phyloP scores from a whole-genome alignment of 2,888 invertebrate genomes.

The Herminia tarsipennalis region DNA sequence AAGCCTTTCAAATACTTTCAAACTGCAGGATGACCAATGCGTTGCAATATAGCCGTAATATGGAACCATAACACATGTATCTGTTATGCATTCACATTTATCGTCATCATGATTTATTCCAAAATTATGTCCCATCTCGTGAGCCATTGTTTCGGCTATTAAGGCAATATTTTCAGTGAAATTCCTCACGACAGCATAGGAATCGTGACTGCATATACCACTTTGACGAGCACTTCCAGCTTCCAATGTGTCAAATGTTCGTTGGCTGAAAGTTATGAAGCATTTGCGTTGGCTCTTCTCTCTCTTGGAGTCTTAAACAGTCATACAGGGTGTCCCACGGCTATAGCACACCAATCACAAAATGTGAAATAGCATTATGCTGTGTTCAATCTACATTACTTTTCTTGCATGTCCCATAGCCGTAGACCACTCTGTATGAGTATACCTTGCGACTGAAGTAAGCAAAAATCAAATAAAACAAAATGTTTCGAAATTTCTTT shows the following conservation, averaged over 20 bases:
- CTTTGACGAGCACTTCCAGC: conserved; percentile 98
- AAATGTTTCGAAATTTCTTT: background rate
- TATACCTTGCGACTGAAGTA: conserved; percentile 92
- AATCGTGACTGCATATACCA: conserved; percentile 98
- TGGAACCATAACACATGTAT: conserved; percentile 98
- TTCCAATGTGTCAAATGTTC: too few species aligned
- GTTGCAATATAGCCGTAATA: conserved; percentile 92
- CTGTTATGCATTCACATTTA: conserved; percentile 94
- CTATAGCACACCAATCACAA: too few species aligned
- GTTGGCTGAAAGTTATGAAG: too few species aligned
- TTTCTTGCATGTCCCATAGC: too few species aligned
- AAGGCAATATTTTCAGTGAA: conserved; percentile 94
- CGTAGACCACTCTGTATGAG: conserved; percentile 96
- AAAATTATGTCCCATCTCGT: conserved; percentile 99
- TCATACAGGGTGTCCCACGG: too few species aligned
- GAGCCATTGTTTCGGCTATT: conserved; percentile 98
- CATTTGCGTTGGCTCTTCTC: too few species aligned
- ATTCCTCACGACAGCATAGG: conserved; percentile 98
- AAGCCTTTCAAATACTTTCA: conserved; percentile 94
- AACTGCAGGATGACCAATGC: conserved; percentile 98
- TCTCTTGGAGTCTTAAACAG: too few species aligned
- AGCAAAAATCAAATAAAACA: background rate
- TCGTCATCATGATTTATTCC: conserved; percentile 97
- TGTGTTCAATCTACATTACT: too few species aligned
- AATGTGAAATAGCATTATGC: too few species aligned